phyloP scores from a whole-genome alignment of 2,113 vertebrate genomes.

The Malurus cyaneus region DNA sequence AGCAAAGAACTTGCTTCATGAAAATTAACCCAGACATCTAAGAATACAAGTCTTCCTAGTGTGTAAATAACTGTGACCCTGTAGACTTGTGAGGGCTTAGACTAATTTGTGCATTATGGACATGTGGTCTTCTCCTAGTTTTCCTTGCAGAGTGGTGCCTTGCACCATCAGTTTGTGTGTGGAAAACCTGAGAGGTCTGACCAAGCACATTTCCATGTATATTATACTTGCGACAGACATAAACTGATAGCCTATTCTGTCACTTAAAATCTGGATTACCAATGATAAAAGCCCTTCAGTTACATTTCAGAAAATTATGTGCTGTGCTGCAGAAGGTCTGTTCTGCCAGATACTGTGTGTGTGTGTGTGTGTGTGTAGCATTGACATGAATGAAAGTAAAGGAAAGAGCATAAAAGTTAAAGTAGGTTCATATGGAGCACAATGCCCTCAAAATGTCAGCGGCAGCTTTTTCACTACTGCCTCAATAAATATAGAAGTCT shows the following conservation, averaged over 20 bases:
- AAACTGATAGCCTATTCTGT: not conserved
- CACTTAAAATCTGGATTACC: not conserved
- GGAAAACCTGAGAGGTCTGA: not conserved
- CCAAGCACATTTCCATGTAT: not conserved
- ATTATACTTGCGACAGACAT: not conserved
- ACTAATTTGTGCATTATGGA: not conserved
- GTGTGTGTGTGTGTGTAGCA: not conserved
- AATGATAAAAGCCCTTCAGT: not conserved
- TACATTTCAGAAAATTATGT: not conserved
- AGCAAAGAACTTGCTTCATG: not conserved
- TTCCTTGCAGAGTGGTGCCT: not conserved
- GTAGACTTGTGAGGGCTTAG: not conserved
- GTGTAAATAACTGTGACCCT: not conserved
- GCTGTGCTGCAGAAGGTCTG: not conserved
- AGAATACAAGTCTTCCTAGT: not conserved
- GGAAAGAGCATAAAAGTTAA: not conserved
- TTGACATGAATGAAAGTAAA: not conserved
- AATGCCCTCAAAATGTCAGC: not conserved
- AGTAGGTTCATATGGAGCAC: not conserved
- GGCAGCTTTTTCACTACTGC: not conserved
- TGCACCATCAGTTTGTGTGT: not conserved
- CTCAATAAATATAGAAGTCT: constrained; percentile 12
- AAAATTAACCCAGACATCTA: not conserved
- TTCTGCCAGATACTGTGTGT: not conserved
- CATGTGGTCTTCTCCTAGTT: not conserved